Percentiles rank a stretch among this genome's conserved stretches.
These are phyloP conservation scores for Thereva unica DNA, from an alignment of 2,888 invertebrate genomes.

Conservation along the genomic window DNA sequence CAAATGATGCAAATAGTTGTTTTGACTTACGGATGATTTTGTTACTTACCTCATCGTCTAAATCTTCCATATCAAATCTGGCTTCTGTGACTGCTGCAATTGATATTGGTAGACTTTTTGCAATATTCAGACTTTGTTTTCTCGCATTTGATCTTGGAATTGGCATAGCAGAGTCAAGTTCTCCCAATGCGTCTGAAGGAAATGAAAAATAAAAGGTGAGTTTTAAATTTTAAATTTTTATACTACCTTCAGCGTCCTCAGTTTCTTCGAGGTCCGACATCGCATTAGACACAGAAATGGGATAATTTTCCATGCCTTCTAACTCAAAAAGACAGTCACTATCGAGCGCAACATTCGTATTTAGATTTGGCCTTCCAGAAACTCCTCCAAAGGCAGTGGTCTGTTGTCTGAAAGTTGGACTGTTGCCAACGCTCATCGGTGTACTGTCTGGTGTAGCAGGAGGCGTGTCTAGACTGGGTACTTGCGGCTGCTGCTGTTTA, in stretches of 20 bases:
- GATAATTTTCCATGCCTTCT: slow-evolving; percentile 63
- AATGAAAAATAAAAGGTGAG: slow-evolving; percentile 19
- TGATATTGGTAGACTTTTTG: slow-evolving; percentile 78
- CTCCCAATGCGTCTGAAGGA: slow-evolving; percentile 53
- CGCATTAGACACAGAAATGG: slow-evolving; percentile 29
- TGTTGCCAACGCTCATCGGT: slow-evolving; percentile 58
- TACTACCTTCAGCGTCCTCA: slow-evolving; percentile 76
- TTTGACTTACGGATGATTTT: too few species aligned
- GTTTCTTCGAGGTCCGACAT: slow-evolving; percentile 70
- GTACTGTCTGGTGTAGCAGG: slow-evolving; percentile 58
- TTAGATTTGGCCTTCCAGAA: slow-evolving; percentile 9
- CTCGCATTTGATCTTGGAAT: slow-evolving; percentile 46
- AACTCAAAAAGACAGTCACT: slow-evolving; percentile 77
- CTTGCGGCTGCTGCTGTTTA: slow-evolving; percentile 41
- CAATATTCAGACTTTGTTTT: slow-evolving; percentile 57
- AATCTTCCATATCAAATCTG: slow-evolving; percentile 43
- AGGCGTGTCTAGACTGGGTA: slow-evolving; percentile 57
- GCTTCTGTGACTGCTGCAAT: slow-evolving; percentile 62
- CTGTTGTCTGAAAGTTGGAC: slow-evolving; percentile 56
- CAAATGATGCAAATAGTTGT: too few species aligned
- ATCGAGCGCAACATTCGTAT: slow-evolving; percentile 56
- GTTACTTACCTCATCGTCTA: slow-evolving; percentile 51
- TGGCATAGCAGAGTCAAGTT: slow-evolving; percentile 52
- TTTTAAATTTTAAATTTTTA: slow-evolving; percentile 28
- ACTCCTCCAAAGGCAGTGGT: slow-evolving; percentile 36